These are phyloP conservation scores for Bradypodion pumilum DNA, from an alignment of 2,797 vertebrate genomes.

Conservation along the genomic window DNA sequence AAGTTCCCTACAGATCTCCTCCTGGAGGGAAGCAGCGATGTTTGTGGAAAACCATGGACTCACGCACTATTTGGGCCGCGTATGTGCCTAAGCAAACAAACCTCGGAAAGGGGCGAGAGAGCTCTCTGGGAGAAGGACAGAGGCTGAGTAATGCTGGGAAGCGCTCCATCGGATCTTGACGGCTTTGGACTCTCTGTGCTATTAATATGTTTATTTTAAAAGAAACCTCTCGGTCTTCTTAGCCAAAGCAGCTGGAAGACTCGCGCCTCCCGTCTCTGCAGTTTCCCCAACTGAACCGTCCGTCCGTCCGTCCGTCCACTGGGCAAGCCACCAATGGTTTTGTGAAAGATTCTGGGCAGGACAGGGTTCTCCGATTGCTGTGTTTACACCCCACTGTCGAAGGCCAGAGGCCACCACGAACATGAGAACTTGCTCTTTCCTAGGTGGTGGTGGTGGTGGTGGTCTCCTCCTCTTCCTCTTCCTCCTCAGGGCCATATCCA, in stretches of 20 bases:
- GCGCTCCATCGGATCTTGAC: background rate
- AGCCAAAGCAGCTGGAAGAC: slow-evolving; percentile 12
- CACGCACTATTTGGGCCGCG: background rate
- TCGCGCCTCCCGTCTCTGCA: background rate
- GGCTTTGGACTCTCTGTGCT: slow-evolving; percentile 16
- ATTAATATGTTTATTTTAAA: slow-evolving; percentile 3
- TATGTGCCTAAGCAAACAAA: background rate
- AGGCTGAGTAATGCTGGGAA: background rate
- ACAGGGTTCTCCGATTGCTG: background rate
- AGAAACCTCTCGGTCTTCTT: background rate
- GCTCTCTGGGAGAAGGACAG: background rate
- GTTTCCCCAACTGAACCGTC: slow-evolving; percentile 10
- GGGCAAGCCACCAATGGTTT: background rate
- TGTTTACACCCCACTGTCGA: background rate
- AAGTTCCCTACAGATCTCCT: background rate
- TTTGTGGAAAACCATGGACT: background rate
- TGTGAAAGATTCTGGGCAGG: background rate
- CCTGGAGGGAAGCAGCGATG: background rate
- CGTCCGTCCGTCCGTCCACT: too few relatives aligned
- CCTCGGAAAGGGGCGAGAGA: background rate
- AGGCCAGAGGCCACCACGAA: background rate
- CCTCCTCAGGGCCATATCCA: too few relatives aligned
- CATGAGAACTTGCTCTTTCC: background rate
- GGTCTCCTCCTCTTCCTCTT: too few relatives aligned
- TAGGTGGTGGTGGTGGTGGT: too few relatives aligned